A percentile compares a stretch with the other conserved stretches of the same genome.
These are phyloP conservation scores for Onychostoma macrolepis DNA, from an alignment of 2,113 vertebrate species.

Conservation along the genomic window DNA sequence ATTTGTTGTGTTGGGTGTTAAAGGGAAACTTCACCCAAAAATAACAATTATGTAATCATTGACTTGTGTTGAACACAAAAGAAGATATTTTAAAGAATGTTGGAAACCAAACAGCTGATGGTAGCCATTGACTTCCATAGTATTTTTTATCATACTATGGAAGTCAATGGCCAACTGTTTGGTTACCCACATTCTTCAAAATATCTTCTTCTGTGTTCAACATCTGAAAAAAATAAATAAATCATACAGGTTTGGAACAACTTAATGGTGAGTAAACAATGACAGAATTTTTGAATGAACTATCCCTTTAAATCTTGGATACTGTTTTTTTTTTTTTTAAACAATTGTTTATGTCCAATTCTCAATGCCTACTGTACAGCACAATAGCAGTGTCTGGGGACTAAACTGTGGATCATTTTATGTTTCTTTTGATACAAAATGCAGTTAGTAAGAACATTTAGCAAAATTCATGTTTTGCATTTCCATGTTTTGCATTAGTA, in stretches of 20 bases:
- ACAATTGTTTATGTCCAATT: not conserved
- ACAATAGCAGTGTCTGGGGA: not conserved
- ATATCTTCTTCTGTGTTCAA: not conserved
- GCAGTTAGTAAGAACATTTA: not conserved
- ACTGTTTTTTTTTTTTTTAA: not conserved
- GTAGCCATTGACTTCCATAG: not conserved
- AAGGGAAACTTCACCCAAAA: not conserved
- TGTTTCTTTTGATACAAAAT: not conserved
- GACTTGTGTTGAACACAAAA: not conserved
- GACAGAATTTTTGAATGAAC: not conserved
- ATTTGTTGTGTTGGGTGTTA: not conserved
- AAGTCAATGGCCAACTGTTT: not conserved
- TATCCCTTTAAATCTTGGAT: not conserved
- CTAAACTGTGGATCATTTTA: not conserved
- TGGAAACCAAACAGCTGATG: not conserved
- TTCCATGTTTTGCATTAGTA: not conserved
- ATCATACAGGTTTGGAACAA: not conserved
- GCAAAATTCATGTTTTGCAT: not conserved
- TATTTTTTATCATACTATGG: not conserved
- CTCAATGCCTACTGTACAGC: not conserved
- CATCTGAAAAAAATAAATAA: not conserved
- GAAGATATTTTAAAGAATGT: not conserved
- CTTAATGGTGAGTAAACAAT: not conserved
- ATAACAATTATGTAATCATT: not conserved
- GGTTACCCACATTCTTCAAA: not conserved